Conservation (phyloP, 1,140 invertebrate species). For the Heliconius nattereri region DNA sequence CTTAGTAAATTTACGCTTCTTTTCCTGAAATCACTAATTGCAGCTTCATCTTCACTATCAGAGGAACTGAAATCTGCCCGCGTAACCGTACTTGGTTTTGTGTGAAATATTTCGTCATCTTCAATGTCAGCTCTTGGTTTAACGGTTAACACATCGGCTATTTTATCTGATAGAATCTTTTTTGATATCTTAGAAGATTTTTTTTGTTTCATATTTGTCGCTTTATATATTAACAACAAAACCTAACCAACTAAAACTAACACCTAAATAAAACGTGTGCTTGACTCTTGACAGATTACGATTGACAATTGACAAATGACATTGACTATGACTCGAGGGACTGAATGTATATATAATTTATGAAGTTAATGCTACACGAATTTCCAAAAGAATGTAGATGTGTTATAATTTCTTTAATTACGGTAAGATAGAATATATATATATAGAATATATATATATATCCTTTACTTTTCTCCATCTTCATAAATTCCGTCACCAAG, state of each 20-base stretch:
- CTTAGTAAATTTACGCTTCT: constrained; percentile 85
- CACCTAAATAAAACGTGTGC: neutral
- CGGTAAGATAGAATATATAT: too few species aligned
- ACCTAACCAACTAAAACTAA: constrained; percentile 3
- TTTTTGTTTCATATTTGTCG: constrained; percentile 55
- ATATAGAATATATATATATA: too few species aligned
- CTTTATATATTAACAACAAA: constrained; percentile 10
- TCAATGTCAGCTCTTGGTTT: constrained; percentile 81
- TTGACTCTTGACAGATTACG: neutral
- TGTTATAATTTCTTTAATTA: too few species aligned
- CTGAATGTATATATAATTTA: neutral
- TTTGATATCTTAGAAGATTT: constrained; percentile 51
- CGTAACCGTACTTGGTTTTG: constrained; percentile 78
- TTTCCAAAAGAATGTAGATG: too few species aligned
- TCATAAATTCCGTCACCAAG: too few species aligned
- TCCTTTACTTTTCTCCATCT: too few species aligned
- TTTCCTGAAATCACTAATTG: constrained; percentile 83
- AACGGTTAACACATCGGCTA: constrained; percentile 81
- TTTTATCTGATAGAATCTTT: constrained; percentile 81
- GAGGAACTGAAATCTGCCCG: constrained; percentile 77
- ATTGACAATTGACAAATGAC: neutral
- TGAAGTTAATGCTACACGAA: too few species aligned
- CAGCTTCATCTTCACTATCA: constrained; percentile 82
- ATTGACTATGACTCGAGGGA: neutral
- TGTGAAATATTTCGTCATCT: constrained; percentile 80